Conservation (phyloP, 2,888 invertebrate genomes). For the Polydrusus tereticollis region DNA sequence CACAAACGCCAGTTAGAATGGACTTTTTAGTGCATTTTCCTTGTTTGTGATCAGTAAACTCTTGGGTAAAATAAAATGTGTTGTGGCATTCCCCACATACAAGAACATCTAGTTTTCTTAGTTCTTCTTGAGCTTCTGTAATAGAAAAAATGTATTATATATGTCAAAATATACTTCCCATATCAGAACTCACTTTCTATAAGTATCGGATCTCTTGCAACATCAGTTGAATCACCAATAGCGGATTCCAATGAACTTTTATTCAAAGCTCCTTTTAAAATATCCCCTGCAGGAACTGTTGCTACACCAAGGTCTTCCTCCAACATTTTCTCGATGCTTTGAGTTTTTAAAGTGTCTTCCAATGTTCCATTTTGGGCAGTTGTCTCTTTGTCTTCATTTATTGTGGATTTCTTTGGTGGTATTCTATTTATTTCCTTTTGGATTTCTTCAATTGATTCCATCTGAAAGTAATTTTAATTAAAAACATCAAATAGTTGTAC, state of each 20-base stretch:
- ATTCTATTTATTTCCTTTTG: constrained; percentile 45
- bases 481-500: background rate
- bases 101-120: constrained; percentile 81
- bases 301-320: background rate
- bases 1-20: constrained; percentile 72
- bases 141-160: background rate
- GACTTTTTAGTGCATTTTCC: constrained; percentile 72
- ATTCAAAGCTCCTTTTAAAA: constrained; percentile 13
- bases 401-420: constrained; percentile 32
- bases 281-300: background rate
- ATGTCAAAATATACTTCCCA: background rate
- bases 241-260: constrained; percentile 4
- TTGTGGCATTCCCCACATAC: constrained; percentile 88
- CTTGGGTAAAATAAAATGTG: constrained; percentile 84
- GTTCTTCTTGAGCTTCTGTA: constrained; percentile 79
- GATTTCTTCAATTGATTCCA: constrained; percentile 45
- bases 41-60: constrained; percentile 81
- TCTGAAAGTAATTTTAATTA: background rate
- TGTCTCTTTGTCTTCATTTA: background rate
- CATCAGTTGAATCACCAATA: constrained; percentile 42
- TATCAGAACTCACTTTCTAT: constrained; percentile 43
- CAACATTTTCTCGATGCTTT: constrained; percentile 39
- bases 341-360: constrained; percentile 3
- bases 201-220: constrained; percentile 35
- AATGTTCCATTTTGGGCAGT: constrained; percentile 12